phyloP scores from a whole-genome alignment of 1,140 invertebrate genomes.

The Coptotermes formosanus region DNA sequence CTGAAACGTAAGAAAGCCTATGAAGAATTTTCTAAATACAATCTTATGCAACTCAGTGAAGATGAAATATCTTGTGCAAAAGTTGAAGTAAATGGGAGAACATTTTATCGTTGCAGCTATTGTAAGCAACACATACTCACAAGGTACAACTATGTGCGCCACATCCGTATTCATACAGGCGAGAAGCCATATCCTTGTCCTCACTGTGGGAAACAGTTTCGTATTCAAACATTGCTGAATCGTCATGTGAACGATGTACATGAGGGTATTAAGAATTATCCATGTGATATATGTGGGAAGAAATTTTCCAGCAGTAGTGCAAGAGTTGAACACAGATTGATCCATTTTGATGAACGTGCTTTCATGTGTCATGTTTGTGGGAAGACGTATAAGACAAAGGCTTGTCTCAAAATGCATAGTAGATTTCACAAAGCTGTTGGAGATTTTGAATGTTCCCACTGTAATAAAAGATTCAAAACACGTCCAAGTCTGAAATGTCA shows the following conservation, averaged over 20 bases:
- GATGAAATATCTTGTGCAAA: conserved; percentile 48
- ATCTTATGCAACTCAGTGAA: conserved; percentile 36
- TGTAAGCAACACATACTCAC: conserved; percentile 54
- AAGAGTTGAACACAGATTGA: conserved; percentile 54
- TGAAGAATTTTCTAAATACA: conserved; percentile 12
- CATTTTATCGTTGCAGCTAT: conserved; percentile 56
- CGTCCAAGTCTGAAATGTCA: conserved; percentile 7
- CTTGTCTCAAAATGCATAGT: conserved; percentile 62
- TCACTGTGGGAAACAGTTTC: conserved; percentile 72
- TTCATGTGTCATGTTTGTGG: conserved; percentile 69
- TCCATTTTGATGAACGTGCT: conserved; percentile 67
- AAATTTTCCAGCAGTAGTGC: conserved; percentile 54
- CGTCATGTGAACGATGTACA: conserved; percentile 64
- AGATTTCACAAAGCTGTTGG: conserved; percentile 6
- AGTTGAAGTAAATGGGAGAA: conserved; percentile 48
- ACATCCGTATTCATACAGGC: conserved; percentile 71
- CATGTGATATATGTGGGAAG: conserved; percentile 55
- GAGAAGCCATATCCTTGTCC: conserved; percentile 48
- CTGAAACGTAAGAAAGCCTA: not conserved
- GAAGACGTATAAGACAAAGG: conserved; percentile 70
- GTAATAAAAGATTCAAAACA: conserved; percentile 18
- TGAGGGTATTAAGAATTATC: conserved; percentile 57
- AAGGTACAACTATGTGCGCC: conserved; percentile 73
- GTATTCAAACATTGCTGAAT: conserved; percentile 51
- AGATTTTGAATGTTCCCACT: not conserved